These are phyloP conservation scores for Echinarachnius parma DNA, from an alignment of 53 echinoderm and acorn worm genomes.

Conservation along the genomic window DNA sequence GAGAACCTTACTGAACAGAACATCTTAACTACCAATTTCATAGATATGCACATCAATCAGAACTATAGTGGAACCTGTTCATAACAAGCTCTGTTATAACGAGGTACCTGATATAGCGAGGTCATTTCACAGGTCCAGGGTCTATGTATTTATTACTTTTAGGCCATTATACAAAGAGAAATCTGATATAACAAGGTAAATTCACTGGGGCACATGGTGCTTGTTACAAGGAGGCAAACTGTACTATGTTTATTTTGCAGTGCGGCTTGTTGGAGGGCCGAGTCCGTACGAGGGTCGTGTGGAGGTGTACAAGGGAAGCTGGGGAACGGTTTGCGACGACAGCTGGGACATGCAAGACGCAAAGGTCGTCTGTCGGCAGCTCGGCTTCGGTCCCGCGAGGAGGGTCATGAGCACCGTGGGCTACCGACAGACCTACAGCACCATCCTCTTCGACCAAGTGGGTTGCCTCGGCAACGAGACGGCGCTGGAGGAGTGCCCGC, in stretches of 20 bases:
- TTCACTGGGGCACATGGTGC: no score
- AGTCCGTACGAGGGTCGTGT: conserved; percentile 20
- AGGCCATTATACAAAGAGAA: no score
- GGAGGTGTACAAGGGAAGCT: conserved; percentile 17
- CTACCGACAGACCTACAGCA: conserved; percentile 35
- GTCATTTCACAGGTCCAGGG: no score
- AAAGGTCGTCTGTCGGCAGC: conserved; percentile 27
- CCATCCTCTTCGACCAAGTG: conserved; percentile 43
- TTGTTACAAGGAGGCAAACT: no score
- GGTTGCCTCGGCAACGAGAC: conserved; percentile 49
- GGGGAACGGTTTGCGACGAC: conserved; percentile 40
- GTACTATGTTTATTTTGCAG: neutral
- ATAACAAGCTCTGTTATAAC: no score
- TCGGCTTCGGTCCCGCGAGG: conserved; percentile 17
- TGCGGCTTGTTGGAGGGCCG: conserved; percentile 35
- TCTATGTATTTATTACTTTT: no score
- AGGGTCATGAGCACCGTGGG: conserved; percentile 6
- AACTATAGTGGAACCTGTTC: no score
- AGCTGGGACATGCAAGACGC: conserved; percentile 26
- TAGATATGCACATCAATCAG: no score
- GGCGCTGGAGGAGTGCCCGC: conserved; percentile 24
- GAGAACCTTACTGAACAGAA: no score
- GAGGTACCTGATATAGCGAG: no score
- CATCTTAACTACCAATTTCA: no score
- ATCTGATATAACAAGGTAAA: no score